phyloP scores from a whole-genome alignment of 2,888 invertebrate species.

The Drosophila leonis region DNA sequence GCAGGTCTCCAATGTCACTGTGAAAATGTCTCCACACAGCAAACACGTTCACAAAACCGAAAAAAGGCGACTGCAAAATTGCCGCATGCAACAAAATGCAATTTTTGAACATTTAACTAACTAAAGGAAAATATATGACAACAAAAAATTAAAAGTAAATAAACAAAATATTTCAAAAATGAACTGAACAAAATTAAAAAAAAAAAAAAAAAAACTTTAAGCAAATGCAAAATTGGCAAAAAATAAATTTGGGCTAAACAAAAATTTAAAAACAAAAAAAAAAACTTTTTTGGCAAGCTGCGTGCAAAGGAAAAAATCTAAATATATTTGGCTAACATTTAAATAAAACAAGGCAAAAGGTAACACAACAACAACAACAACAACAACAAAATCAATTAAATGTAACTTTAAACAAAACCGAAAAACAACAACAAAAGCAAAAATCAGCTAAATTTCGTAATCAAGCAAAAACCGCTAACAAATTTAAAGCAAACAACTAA shows the following conservation, averaged over 20 bases:
- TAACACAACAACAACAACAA: conserved; percentile 32
- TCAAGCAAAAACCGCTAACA: conserved; percentile 68
- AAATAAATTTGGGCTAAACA: conserved; percentile 22
- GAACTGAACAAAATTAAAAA: conserved; percentile 44
- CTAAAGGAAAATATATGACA: conserved; percentile 31
- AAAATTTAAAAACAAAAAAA: neutral
- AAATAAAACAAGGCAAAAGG: conserved; percentile 8
- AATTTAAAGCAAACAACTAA: conserved; percentile 82
- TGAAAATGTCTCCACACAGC: conserved; percentile 70
- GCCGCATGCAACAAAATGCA: conserved; percentile 61
- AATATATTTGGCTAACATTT: conserved; percentile 7
- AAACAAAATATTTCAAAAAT: conserved; percentile 37
- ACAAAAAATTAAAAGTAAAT: conserved; percentile 11
- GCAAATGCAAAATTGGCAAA: conserved; percentile 44
- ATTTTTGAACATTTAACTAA: conserved; percentile 69
- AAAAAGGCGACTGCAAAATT: conserved; percentile 45
- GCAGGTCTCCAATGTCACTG: conserved; percentile 71
- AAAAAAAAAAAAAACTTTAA: conserved; percentile 11
- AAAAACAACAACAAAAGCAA: conserved; percentile 45
- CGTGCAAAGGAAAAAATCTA: conserved; percentile 1
- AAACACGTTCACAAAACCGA: conserved; percentile 53
- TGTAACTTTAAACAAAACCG: conserved; percentile 56
- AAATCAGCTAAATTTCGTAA: conserved; percentile 54
- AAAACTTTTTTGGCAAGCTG: conserved; percentile 13
- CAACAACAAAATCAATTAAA: conserved; percentile 57